Evolutionary conservation across 2,113 vertebrate genomes (phyloP).

Genomic region (Gambusia affinis): DNA sequence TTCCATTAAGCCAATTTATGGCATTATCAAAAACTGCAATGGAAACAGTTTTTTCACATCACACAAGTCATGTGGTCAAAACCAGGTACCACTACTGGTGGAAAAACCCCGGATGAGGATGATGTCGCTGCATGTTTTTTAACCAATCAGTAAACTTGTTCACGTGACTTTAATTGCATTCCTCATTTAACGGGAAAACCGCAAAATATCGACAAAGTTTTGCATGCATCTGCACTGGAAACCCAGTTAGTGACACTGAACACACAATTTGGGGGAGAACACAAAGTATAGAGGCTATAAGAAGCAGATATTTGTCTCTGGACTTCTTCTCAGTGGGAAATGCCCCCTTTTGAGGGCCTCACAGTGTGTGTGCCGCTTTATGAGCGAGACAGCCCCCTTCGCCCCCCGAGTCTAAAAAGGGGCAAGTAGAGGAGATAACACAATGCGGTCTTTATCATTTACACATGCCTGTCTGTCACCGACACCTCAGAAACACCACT

Average conservation of each 20-base stretch:
- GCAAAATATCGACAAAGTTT: no score
- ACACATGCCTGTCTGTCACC: conserved; percentile 68
- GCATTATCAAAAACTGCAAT: no score
- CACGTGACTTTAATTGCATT: no score
- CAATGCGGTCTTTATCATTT: conserved; percentile 79
- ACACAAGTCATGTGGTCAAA: no score
- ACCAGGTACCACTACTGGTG: no score
- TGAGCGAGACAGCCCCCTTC: conserved; percentile 68
- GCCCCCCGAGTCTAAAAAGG: conserved; percentile 63
- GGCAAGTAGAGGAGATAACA: conserved; percentile 71
- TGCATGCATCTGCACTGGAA: no score
- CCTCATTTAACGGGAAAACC: no score
- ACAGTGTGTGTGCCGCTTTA: conserved; percentile 69
- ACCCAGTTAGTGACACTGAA: conserved; percentile 37
- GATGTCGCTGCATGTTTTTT: no score
- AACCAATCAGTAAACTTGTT: no score
- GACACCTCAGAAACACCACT: conserved; percentile 61
- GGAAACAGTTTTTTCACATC: no score
- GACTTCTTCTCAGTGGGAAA: conserved; percentile 77
- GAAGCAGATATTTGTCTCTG: conserved; percentile 79
- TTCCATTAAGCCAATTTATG: no score
- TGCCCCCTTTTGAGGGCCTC: conserved; percentile 80
- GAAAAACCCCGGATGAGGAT: no score
- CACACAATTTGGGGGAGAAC: conserved; percentile 54
- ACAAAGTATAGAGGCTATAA: conserved; percentile 72